phyloP scores from a whole-genome alignment of 2,797 vertebrate species.

The Carduelis carduelis region DNA sequence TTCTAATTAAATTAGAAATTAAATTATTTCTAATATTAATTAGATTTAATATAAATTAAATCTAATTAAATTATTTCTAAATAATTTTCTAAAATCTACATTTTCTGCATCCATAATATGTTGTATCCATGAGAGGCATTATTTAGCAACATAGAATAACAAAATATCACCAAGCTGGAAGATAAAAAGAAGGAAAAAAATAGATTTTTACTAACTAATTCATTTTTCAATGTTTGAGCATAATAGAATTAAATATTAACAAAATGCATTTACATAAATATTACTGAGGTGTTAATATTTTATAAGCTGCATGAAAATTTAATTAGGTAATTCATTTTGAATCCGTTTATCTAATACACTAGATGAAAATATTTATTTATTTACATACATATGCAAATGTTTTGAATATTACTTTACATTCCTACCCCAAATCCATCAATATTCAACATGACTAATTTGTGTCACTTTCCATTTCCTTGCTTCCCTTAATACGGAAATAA shows the following conservation, averaged over 20 bases:
- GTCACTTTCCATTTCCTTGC: not conserved
- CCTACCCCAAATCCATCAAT: not conserved
- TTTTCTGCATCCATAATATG: not conserved
- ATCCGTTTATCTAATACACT: not conserved
- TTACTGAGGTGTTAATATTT: not conserved
- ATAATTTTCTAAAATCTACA: not conserved
- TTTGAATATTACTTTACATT: not conserved
- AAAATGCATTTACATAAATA: not conserved
- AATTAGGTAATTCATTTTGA: not conserved
- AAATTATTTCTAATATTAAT: no score
- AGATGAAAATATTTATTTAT: not conserved
- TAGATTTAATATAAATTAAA: no score
- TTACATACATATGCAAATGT: not conserved
- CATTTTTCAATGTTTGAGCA: not conserved
- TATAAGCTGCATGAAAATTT: not conserved
- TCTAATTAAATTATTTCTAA: no score
- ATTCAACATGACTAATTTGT: not conserved
- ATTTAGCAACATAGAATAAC: not conserved
- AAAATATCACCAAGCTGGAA: not conserved
- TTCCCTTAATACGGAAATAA: not conserved
- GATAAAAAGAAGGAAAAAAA: not conserved
- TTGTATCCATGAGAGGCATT: accelerated
- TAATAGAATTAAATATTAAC: not conserved
- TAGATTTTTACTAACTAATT: not conserved
- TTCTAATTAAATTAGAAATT: no score